Evolutionary conservation across 1,140 invertebrate genomes (phyloP).

Genomic region (Anastrepha obliqua): DNA sequence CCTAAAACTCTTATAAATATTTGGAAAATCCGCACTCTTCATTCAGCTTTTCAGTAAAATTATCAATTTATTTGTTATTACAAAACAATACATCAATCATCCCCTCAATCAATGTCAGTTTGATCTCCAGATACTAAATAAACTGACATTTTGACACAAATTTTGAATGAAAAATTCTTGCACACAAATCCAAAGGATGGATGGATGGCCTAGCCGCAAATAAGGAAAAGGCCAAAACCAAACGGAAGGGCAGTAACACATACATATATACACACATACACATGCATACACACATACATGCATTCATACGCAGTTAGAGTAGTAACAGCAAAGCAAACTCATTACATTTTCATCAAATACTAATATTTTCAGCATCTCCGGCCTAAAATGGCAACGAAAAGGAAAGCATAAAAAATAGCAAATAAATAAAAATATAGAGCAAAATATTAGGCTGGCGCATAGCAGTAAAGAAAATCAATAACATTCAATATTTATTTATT

Average conservation of each 20-base stretch:
- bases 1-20: neutral
- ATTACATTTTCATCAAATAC: constrained; percentile 49
- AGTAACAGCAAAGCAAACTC: constrained; percentile 31
- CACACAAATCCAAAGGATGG: neutral
- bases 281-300: too few relatives aligned
- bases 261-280: too few relatives aligned
- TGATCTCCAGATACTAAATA: constrained; percentile 4
- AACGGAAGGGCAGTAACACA: neutral
- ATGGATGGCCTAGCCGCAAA: neutral
- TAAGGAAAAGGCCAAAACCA: neutral
- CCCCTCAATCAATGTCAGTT: constrained; percentile 35
- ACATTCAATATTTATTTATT: constrained; percentile 53
- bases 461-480: constrained; percentile 44
- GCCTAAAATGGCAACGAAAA: constrained; percentile 4
- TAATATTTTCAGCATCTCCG: constrained; percentile 28
- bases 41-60: neutral
- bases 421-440: constrained; percentile 46
- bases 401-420: constrained; percentile 32
- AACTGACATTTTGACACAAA: constrained; percentile 51
- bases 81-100: constrained; percentile 41
- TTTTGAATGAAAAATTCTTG: constrained; percentile 33
- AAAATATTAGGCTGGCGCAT: neutral
- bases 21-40: neutral
- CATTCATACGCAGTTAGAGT: neutral
- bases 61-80: constrained; percentile 20